Evolutionary conservation across 1,140 invertebrate genomes (phyloP).

Genomic region (Drosophila guanche): DNA sequence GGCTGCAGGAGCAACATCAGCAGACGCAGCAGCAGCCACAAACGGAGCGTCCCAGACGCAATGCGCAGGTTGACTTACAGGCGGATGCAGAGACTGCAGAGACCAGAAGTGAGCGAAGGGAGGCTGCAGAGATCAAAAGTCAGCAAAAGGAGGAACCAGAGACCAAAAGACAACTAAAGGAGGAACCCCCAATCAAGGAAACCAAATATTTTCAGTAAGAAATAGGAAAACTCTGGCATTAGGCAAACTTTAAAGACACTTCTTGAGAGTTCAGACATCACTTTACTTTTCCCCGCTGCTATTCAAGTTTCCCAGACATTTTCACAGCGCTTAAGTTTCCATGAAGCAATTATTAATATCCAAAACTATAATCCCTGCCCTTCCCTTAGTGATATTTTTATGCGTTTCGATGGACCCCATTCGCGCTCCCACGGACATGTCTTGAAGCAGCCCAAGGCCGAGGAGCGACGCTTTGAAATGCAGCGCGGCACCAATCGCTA

Average conservation of each 20-base stretch:
- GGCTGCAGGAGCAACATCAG: slow-evolving; percentile 42
- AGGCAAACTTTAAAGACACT: not conserved
- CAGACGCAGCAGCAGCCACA: slow-evolving; percentile 23
- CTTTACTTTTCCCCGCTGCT: no score
- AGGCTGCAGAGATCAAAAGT: not conserved
- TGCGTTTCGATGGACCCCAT: slow-evolving; percentile 60
- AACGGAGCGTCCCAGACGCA: slow-evolving; percentile 44
- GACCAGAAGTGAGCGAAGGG: slow-evolving; percentile 5
- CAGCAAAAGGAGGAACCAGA: slow-evolving; percentile 25
- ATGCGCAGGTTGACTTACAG: slow-evolving; percentile 1
- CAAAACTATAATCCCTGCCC: no score
- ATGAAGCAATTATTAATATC: no score
- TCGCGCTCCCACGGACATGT: slow-evolving; percentile 64
- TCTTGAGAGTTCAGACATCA: no score
- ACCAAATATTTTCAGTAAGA: slow-evolving; percentile 71
- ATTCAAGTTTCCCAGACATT: no score
- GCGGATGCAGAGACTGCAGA: slow-evolving; percentile 40
- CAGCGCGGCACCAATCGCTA: slow-evolving; percentile 76
- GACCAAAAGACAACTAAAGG: slow-evolving; percentile 5
- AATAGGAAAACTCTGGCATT: not conserved
- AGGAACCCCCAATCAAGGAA: slow-evolving; percentile 30
- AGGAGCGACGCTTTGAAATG: slow-evolving; percentile 54
- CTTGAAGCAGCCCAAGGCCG: slow-evolving; percentile 50
- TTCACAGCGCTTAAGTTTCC: no score
- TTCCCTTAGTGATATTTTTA: slow-evolving; percentile 65